phyloP scores from a whole-genome alignment of 23 tunicate genomes.

The Corella eumyota region DNA sequence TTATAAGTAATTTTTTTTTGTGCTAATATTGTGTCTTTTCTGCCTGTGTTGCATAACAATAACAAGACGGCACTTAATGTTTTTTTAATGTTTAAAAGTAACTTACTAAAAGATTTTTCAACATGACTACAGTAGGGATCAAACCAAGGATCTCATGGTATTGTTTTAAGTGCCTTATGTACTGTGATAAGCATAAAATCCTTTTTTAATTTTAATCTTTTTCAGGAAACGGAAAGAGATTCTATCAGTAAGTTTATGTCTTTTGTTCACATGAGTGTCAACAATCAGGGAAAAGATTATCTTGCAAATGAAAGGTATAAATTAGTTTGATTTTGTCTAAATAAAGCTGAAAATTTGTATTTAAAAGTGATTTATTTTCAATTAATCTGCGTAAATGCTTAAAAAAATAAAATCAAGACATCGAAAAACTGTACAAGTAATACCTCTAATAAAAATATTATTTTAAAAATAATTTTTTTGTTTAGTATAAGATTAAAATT shows the following conservation, averaged over 20 bases:
- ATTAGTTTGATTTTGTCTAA: neutral
- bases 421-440: no score
- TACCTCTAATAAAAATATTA: no score
- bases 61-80: no score
- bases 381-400: neutral
- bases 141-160: no score
- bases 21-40: neutral
- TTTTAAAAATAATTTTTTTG: no score
- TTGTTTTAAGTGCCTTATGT: neutral
- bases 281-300: constrained; percentile 65
- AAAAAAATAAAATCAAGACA: no score
- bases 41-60: neutral
- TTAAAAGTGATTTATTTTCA: neutral
- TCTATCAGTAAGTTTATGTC: constrained; percentile 95
- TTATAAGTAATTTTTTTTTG: neutral
- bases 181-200: neutral
- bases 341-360: neutral
- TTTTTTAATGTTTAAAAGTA: neutral
- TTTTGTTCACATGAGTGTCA: constrained; percentile 85
- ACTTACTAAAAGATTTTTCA: no score
- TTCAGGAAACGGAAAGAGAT: constrained; percentile 49
- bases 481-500: no score
- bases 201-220: neutral
- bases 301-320: constrained; percentile 72
- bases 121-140: no score